Percentiles rank a stretch among this genome's conserved stretches.
Conservation (phyloP, 2,113 vertebrate genomes). For the Anguilla rostrata region DNA sequence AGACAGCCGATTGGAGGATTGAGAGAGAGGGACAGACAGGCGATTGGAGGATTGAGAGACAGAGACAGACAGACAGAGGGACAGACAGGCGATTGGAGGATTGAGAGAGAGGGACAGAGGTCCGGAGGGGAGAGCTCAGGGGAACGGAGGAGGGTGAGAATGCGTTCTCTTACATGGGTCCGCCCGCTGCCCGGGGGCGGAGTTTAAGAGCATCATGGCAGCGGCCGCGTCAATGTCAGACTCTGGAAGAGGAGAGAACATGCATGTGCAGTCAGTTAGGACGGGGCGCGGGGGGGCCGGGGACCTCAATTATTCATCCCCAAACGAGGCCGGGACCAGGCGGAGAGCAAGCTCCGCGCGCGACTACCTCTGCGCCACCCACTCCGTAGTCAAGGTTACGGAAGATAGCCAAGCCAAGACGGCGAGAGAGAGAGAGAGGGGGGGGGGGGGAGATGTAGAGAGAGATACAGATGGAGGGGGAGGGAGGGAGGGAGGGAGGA, state of each 20-base stretch:
- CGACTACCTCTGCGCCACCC: slow-evolving; percentile 62
- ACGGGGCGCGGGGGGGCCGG: slow-evolving; percentile 41
- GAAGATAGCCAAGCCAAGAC: slow-evolving; percentile 53
- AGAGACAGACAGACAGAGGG: no score
- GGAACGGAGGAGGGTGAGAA: slow-evolving; percentile 48
- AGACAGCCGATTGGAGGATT: no score
- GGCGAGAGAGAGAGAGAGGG: slow-evolving; percentile 38
- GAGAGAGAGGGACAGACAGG: no score
- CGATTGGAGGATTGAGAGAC: no score
- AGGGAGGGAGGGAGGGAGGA: background rate
- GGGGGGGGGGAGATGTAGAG: slow-evolving; percentile 3
- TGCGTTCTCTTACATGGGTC: slow-evolving; percentile 88
- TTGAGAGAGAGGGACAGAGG: background rate
- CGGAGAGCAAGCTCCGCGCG: slow-evolving; percentile 62
- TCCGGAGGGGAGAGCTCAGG: background rate
- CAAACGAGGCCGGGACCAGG: slow-evolving; percentile 49
- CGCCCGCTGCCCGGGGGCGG: slow-evolving; percentile 93
- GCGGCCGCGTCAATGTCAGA: slow-evolving; percentile 98
- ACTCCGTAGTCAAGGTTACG: slow-evolving; percentile 75
- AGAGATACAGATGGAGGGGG: background rate
- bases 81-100: no score
- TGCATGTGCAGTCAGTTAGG: slow-evolving; percentile 66
- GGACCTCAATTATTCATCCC: slow-evolving; percentile 74
- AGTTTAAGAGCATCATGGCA: slow-evolving; percentile 99
- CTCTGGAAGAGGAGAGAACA: slow-evolving; percentile 86